These are phyloP conservation scores for Opisthograptis luteolata DNA, from an alignment of 2,888 invertebrate genomes.

Conservation along the genomic window DNA sequence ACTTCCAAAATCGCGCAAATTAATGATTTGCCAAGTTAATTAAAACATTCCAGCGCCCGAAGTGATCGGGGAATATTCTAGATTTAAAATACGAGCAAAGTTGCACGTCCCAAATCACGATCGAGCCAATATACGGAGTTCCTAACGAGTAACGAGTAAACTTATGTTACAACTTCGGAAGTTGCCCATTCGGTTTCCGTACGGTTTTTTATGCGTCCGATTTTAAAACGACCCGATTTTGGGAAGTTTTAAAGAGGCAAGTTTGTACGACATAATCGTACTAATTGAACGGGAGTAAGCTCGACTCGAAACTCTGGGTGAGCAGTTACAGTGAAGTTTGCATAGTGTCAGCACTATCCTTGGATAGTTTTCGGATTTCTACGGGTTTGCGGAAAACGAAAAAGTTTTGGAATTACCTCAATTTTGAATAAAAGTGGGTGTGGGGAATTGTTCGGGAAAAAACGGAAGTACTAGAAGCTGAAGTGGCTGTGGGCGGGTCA, in stretches of 20 bases:
- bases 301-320: conserved; percentile 13
- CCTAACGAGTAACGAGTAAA: conserved; percentile 43
- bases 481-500: no score
- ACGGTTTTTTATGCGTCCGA: conserved; percentile 41
- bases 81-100: conserved; percentile 47
- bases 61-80: conserved; percentile 43
- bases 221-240: conserved; percentile 35
- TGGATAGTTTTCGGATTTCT: not conserved
- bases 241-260: conserved; percentile 36
- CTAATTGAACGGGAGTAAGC: conserved; percentile 31
- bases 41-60: conserved; percentile 59
- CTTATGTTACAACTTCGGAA: conserved; percentile 45
- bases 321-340: conserved; percentile 8
- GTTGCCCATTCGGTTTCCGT: conserved; percentile 40
- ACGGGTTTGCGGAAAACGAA: not conserved
- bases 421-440: conserved; percentile 6
- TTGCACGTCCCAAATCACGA: conserved; percentile 41
- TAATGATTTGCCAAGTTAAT: conserved; percentile 69
- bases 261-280: conserved; percentile 33
- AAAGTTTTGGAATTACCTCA: conserved; percentile 13
- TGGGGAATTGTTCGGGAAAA: not conserved
- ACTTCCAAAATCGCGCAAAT: conserved; percentile 58
- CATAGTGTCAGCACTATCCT: conserved; percentile 20
- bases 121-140: conserved; percentile 43
- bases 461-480: no score